Evolutionary conservation across 2,888 invertebrate species (phyloP).

Genomic region (Rhabditophanes sp.): DNA sequence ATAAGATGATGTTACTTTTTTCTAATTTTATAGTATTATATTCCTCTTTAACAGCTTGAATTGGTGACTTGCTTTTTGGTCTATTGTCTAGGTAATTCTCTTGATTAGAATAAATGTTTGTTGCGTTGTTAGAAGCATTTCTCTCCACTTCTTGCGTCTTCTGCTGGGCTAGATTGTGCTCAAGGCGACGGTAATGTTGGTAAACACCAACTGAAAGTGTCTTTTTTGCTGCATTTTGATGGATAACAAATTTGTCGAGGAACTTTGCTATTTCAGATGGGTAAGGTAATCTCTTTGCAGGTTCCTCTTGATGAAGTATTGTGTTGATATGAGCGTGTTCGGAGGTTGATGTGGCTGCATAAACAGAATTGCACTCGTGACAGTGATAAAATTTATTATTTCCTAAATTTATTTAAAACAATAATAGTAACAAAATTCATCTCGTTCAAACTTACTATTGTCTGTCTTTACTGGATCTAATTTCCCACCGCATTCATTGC

Average conservation of each 20-base stretch:
- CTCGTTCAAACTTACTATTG: constrained; percentile 25
- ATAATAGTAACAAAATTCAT: constrained; percentile 3
- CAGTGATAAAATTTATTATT: constrained; percentile 29
- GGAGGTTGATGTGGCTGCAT: too few relatives aligned
- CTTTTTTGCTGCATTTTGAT: constrained; percentile 90
- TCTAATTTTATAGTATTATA: constrained; percentile 57
- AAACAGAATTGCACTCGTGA: constrained; percentile 30
- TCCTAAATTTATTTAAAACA: constrained; percentile 14
- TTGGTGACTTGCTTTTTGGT: neutral
- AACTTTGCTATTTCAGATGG: constrained; percentile 68
- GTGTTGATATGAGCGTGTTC: too few relatives aligned
- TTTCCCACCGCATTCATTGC: constrained; percentile 29
- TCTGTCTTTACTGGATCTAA: constrained; percentile 26
- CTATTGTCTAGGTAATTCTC: too few relatives aligned
- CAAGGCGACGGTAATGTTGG: constrained; percentile 85
- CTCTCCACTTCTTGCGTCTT: constrained; percentile 8
- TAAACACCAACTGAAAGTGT: constrained; percentile 94
- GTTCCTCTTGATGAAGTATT: too few relatives aligned
- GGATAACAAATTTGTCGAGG: constrained; percentile 85
- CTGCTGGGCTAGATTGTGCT: constrained; percentile 58
- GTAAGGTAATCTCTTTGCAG: too few relatives aligned
- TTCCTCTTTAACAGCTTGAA: constrained; percentile 3
- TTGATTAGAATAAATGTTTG: too few relatives aligned
- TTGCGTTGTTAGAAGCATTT: too few relatives aligned
- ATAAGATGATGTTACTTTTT: constrained; percentile 80